A percentile compares a stretch with the other conserved stretches of the same genome.
Conservation (phyloP, 2,888 invertebrate genomes). For the Lepidocyrtinus sp. region DNA sequence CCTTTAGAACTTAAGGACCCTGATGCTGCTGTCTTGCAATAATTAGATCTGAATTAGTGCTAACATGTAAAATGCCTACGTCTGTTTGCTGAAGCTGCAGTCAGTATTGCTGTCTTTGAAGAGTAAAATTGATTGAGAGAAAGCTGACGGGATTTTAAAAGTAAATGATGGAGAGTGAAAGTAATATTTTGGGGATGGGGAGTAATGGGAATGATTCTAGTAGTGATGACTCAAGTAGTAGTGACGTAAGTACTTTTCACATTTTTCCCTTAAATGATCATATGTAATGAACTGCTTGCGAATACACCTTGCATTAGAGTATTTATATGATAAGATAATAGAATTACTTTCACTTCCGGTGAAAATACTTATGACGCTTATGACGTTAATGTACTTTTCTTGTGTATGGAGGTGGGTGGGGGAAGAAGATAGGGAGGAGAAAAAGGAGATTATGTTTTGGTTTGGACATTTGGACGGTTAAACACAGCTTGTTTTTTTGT, state of each 20-base stretch:
- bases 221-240: slow-evolving; percentile 43
- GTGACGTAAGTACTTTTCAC: slow-evolving; percentile 32
- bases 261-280: neutral
- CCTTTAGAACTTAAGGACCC: no score
- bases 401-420: no score
- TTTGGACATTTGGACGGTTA: neutral
- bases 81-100: no score
- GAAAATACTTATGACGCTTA: neutral
- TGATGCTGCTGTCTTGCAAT: neutral
- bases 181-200: no score
- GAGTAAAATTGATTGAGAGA: no score
- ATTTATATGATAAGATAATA: slow-evolving; percentile 7
- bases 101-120: no score
- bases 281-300: no score
- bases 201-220: slow-evolving; percentile 42
- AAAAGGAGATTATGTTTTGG: neutral
- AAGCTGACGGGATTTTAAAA: no score
- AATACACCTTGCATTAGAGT: neutral
- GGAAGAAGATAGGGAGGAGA: neutral
- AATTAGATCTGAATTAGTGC: neutral
- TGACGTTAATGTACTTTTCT: no score
- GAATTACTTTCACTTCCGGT: slow-evolving; percentile 16
- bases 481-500: no score
- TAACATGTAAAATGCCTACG: slow-evolving; percentile 7
- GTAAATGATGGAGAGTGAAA: no score